Percentiles rank a stretch among this genome's conserved stretches.
Conservation (phyloP, 64 coral and sea anemone genomes). For the Pocillopora verrucosa region DNA sequence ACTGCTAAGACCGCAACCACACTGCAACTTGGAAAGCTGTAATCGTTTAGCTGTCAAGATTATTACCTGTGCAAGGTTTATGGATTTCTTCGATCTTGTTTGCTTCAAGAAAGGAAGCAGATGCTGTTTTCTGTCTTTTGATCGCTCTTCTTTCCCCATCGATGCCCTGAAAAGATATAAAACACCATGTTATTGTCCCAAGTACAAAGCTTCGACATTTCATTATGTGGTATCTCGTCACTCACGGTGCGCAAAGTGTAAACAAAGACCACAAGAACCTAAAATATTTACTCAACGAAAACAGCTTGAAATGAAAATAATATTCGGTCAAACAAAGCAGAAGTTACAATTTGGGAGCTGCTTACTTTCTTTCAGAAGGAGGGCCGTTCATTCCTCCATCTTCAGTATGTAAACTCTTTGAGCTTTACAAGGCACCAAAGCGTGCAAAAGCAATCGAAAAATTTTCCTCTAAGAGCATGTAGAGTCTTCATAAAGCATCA, state of each 20-base stretch:
- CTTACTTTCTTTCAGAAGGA: slow-evolving; percentile 17
- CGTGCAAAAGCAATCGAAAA: slow-evolving; percentile 21
- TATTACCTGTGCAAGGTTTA: slow-evolving; percentile 16
- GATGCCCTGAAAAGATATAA: neutral
- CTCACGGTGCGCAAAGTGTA: slow-evolving; percentile 8
- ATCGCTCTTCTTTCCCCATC: slow-evolving; percentile 38
- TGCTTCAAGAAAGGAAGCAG: slow-evolving; percentile 32
- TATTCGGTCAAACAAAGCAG: slow-evolving; percentile 19
- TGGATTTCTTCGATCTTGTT: slow-evolving; percentile 40
- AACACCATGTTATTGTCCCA: neutral
- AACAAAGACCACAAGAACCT: slow-evolving; percentile 3
- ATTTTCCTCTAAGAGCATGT: neutral
- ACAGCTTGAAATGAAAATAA: neutral
- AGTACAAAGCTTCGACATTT: neutral
- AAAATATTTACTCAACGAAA: slow-evolving; percentile 43
- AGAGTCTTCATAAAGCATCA: neutral
- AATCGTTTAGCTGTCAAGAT: neutral
- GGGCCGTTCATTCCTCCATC: neutral
- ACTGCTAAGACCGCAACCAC: too few relatives aligned
- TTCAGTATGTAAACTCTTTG: neutral
- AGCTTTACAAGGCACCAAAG: neutral
- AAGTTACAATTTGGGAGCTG: neutral
- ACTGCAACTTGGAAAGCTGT: too few relatives aligned
- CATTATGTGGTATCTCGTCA: neutral
- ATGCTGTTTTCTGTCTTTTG: slow-evolving; percentile 40